Evolutionary conservation across 2,113 vertebrate genomes (phyloP), one percentile per base, ranked within the genome.

Genomic region (Phylloscopus trochilus): DNA sequence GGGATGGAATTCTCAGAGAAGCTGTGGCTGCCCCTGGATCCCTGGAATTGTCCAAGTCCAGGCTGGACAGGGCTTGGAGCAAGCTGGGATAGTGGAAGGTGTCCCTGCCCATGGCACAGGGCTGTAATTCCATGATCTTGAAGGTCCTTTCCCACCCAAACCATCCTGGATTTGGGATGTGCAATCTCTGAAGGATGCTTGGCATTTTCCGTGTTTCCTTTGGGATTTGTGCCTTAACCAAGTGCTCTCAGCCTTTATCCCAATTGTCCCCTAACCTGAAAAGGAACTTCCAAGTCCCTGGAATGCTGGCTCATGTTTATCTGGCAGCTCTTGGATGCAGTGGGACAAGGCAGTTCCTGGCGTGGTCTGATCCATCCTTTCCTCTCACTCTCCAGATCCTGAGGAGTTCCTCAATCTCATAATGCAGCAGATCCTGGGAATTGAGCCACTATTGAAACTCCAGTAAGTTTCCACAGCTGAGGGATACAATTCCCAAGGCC

Each of bases 371-470:
- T 56, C 66, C n/a, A 1, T 24, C 30, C 13, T 90, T 72, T 66
- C n/a, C 52, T 85, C 43, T 90, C 10, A 2, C 26, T 28, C 79
- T 93, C 21, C 94, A 99, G 99, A 99, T 96, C 99, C 99, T 1
- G 99, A 99, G 87, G 99, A 99, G 97, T 99, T 99, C 83, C 98
- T 99, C 18, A 98, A 88, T 15, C 97, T 99, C 89, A 98, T 99
- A 52, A 99, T 99, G 98, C 98, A 99, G 15, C 97, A 98, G 33
- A 97, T 99, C 67, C 97, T 99, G 30, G 96, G 97, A 15, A 97
- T 99, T 83, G 99, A 99, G 31, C 99, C 99, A 1, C 98, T 99
- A 1, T 56, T 99, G 72, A 99, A 98, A 89, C 97, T 99, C 22
- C 96, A 97, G 98, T 99, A 97, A 97, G 98, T 97, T 74, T 26